A percentile compares a stretch with the other conserved stretches of the same genome.
phyloP scores from a whole-genome alignment of 2,113 vertebrate species.

The Elephantulus edwardii region DNA sequence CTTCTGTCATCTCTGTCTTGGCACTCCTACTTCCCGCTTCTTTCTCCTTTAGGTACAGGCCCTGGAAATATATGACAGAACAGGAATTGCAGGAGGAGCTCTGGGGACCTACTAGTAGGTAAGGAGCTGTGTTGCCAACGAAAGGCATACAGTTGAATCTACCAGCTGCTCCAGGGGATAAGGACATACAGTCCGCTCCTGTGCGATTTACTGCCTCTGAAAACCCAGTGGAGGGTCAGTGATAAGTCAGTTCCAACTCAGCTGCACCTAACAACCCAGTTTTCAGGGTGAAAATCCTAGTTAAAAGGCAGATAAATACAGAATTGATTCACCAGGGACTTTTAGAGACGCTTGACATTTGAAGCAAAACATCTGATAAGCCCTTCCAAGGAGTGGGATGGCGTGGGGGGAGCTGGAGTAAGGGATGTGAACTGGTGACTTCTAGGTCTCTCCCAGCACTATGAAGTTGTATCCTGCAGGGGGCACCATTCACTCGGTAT shows the following conservation, averaged over 20 bases:
- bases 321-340: background rate
- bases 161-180: too few species aligned
- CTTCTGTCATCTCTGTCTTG: background rate
- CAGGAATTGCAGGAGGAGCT: background rate
- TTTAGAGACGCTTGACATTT: background rate
- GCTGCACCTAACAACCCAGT: too few species aligned
- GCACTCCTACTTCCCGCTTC: background rate
- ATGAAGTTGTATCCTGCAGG: background rate
- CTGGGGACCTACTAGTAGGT: background rate
- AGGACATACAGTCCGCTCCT: too few species aligned
- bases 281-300: background rate
- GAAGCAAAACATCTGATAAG: background rate
- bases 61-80: too few species aligned
- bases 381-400: background rate
- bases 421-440: background rate
- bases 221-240: too few species aligned
- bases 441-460: background rate
- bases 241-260: too few species aligned
- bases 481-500: background rate
- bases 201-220: too few species aligned
- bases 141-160: too few species aligned
- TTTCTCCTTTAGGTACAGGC: background rate
- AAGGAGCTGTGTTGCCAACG: too few species aligned
- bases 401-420: background rate
- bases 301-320: background rate